Evolutionary conservation across 2,113 vertebrate genomes (phyloP).

Genomic region (Clarias magur): DNA sequence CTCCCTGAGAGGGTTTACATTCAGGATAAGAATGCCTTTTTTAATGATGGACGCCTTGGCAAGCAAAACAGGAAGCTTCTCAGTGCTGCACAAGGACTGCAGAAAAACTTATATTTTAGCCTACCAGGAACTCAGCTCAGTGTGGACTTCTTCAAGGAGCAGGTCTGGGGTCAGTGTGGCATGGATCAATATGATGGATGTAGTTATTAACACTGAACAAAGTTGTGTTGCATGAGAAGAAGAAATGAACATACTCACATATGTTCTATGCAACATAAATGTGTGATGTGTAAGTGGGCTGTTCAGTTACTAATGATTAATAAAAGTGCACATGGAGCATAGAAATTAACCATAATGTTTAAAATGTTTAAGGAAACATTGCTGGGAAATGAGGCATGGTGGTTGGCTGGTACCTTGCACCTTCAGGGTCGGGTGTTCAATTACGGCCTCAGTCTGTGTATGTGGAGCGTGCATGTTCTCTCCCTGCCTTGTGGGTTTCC

Average conservation of each 20-base stretch:
- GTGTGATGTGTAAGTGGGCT: not conserved
- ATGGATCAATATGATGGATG: not conserved
- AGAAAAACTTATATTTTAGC: constrained; percentile 71
- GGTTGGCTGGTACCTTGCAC: no score
- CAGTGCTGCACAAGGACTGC: constrained; percentile 57
- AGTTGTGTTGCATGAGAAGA: not conserved
- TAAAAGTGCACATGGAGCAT: constrained; percentile 3
- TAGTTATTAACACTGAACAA: constrained; percentile 9
- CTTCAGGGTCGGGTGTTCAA: no score
- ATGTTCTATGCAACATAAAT: not conserved
- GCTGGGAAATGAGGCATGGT: not conserved
- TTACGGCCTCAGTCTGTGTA: no score
- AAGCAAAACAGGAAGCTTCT: constrained; percentile 70
- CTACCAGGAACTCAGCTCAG: constrained; percentile 73
- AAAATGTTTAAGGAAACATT: not conserved
- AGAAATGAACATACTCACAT: not conserved
- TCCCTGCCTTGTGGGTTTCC: no score
- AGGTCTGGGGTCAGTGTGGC: constrained; percentile 62
- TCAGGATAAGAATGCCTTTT: constrained; percentile 74
- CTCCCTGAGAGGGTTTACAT: constrained; percentile 72
- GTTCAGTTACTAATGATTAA: constrained; percentile 17
- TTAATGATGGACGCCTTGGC: constrained; percentile 73
- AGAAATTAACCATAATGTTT: not conserved
- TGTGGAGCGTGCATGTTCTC: no score
- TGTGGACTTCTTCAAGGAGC: constrained; percentile 76